phyloP scores from a whole-genome alignment of 2,888 invertebrate genomes.

The Lithophane leautieri region DNA sequence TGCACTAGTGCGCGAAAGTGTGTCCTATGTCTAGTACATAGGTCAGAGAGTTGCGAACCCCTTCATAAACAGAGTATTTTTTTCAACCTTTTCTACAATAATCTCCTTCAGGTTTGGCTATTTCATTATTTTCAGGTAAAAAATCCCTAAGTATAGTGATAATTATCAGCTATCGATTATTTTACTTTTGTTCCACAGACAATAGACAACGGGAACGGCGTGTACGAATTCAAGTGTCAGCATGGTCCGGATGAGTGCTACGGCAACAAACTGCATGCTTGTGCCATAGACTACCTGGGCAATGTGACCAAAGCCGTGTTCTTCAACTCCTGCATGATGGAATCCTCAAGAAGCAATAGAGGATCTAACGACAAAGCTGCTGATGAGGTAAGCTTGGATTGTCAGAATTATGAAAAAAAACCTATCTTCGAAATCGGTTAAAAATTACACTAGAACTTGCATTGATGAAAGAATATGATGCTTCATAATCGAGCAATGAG shows the following conservation, averaged over 20 bases:
- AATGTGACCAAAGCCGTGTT: constrained; percentile 88
- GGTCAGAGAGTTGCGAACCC: no score
- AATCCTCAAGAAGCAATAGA: constrained; percentile 36
- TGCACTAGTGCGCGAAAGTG: no score
- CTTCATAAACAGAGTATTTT: no score
- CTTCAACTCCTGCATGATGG: constrained; percentile 93
- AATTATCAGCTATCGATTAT: background rate
- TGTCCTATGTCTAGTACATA: no score
- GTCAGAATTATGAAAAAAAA: background rate
- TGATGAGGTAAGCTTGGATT: constrained; percentile 67
- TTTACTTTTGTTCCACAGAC: constrained; percentile 53
- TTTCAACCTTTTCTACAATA: background rate
- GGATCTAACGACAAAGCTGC: constrained; percentile 75
- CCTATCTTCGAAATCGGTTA: background rate
- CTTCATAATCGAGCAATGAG: background rate
- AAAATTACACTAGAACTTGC: background rate
- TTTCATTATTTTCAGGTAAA: no score
- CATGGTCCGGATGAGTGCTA: constrained; percentile 93
- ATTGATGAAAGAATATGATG: background rate
- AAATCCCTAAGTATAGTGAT: no score
- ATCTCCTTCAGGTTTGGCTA: background rate
- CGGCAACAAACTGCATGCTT: constrained; percentile 95
- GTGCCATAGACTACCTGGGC: constrained; percentile 88
- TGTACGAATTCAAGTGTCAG: constrained; percentile 92
- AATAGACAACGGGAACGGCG: constrained; percentile 62